A percentile compares a stretch with the other conserved stretches of the same genome.
phyloP scores from a whole-genome alignment of 2,888 invertebrate species.

The Salpingus planirostris region DNA sequence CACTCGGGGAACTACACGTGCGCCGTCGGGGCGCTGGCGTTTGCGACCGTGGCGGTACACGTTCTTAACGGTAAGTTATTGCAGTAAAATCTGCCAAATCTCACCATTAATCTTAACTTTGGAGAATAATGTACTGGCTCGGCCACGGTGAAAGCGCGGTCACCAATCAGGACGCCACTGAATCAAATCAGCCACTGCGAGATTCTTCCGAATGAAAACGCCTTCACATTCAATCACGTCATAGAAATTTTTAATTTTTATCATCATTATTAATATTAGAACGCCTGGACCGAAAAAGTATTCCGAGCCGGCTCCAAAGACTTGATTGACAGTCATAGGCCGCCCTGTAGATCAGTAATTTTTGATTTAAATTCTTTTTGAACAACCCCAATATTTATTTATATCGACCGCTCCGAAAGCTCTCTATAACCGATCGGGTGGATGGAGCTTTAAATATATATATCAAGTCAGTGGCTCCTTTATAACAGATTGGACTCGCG shows the following conservation, averaged over 20 bases:
- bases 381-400: no score
- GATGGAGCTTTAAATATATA: no score
- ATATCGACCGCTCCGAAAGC: no score
- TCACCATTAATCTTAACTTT: conserved; percentile 30
- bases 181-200: conserved; percentile 16
- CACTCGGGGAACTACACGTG: conserved; percentile 56
- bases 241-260: no score
- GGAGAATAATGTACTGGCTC: conserved; percentile 24
- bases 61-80: conserved; percentile 50
- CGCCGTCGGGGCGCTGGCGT: conserved; percentile 41
- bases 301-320: conserved; percentile 17
- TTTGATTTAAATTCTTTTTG: no score
- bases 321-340: no score
- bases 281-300: conserved; percentile 18
- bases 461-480: no score
- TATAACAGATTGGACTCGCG: no score
- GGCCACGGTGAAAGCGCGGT: conserved; percentile 19
- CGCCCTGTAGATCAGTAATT: no score
- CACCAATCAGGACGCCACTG: conserved; percentile 19
- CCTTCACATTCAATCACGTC: no score
- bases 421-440: no score
- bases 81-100: conserved; percentile 29
- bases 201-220: conserved; percentile 24
- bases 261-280: no score
- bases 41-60: conserved; percentile 51